Evolutionary conservation across 2,797 vertebrate genomes (phyloP).

Genomic region (Tokudaia muenninki): DNA sequence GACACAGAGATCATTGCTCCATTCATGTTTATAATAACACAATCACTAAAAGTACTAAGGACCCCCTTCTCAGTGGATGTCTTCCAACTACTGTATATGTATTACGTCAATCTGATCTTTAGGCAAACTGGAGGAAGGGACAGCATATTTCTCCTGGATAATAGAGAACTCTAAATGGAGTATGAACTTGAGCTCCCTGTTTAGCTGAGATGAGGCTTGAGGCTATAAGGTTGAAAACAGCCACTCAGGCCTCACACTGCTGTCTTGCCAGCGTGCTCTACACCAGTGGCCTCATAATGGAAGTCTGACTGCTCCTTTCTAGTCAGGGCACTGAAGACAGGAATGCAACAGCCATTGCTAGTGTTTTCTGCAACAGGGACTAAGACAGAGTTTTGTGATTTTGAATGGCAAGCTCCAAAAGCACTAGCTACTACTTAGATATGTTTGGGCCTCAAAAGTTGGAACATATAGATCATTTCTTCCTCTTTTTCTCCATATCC

Average conservation of each 20-base stretch:
- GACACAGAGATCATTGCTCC: neutral
- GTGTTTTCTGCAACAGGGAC: neutral
- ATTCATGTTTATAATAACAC: rapidly evolving
- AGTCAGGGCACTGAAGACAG: neutral
- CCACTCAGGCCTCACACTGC: neutral
- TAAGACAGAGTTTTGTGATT: neutral
- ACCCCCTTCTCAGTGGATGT: neutral
- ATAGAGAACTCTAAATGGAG: neutral
- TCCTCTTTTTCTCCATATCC: neutral
- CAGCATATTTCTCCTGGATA: neutral
- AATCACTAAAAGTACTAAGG: rapidly evolving
- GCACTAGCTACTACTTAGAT: neutral
- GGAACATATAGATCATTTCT: rapidly evolving
- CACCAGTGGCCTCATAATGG: no score
- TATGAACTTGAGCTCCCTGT: rapidly evolving
- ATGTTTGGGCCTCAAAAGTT: rapidly evolving
- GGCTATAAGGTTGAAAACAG: neutral
- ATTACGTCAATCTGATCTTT: neutral
- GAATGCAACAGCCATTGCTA: neutral
- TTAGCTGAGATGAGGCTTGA: neutral
- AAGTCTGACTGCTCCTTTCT: neutral
- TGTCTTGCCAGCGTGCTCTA: no score
- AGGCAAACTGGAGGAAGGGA: neutral
- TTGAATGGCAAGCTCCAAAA: no score
- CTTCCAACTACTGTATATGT: rapidly evolving